Conservation (phyloP, 2,113 vertebrate genomes). For the Potamarius usumacintae region DNA sequence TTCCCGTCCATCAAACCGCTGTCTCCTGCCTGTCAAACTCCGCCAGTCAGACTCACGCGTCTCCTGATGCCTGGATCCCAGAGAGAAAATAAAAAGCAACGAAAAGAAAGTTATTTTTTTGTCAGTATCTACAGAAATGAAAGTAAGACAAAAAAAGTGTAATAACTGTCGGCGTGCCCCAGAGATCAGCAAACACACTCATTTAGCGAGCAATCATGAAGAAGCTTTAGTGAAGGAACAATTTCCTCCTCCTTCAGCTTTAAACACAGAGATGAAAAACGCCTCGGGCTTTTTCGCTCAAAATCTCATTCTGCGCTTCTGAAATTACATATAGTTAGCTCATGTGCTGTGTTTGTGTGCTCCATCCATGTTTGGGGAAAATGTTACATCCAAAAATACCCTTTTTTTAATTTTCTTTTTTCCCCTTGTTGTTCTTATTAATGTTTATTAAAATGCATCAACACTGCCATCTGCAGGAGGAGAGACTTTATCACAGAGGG, state of each 20-base stretch:
- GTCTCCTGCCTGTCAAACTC: conserved; percentile 33
- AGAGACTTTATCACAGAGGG: background rate
- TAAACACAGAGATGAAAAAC: conserved; percentile 1
- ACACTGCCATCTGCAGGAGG: conserved; percentile 71
- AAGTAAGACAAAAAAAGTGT: conserved; percentile 3
- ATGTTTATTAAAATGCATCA: conserved; percentile 56
- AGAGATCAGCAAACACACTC: conserved; percentile 16
- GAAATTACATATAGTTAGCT: background rate
- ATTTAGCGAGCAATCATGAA: background rate
- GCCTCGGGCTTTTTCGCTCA: background rate
- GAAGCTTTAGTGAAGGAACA: background rate
- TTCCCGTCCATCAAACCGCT: conserved; percentile 21
- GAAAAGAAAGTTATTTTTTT: background rate
- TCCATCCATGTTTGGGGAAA: background rate
- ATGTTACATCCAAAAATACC: background rate
- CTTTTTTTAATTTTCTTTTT: too few species aligned
- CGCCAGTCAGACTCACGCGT: background rate
- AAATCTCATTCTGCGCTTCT: background rate
- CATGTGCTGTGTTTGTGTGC: background rate
- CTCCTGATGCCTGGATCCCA: conserved; percentile 8
- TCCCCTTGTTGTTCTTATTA: background rate
- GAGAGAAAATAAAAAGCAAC: background rate
- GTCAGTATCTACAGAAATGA: conserved; percentile 11
- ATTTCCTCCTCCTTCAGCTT: conserved; percentile 8
- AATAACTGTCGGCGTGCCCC: conserved; percentile 16